Evolutionary conservation across 2,797 vertebrate genomes (phyloP).

Genomic region (Esox lucius): DNA sequence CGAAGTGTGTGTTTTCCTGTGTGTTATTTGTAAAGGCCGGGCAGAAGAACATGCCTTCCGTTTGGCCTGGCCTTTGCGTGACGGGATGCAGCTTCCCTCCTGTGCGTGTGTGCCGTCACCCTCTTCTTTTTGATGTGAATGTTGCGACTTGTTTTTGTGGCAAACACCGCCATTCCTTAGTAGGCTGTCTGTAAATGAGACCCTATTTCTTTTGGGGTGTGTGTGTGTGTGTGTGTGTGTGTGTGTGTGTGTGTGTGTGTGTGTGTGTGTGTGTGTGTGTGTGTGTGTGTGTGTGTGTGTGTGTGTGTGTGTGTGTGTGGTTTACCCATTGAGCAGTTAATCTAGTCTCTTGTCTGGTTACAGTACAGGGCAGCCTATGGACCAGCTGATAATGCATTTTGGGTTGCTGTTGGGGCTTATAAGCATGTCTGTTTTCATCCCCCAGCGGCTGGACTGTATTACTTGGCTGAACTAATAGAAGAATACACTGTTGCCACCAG

Average conservation of each 20-base stretch:
- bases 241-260: too few species aligned
- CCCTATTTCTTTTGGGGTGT: background rate
- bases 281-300: background rate
- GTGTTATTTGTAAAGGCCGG: background rate
- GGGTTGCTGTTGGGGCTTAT: constrained; percentile 7
- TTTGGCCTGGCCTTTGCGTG: constrained; percentile 6
- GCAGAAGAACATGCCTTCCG: background rate
- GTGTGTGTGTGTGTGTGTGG: background rate
- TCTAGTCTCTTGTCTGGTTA: background rate
- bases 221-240: too few species aligned
- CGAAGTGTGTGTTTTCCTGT: background rate
- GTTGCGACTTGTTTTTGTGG: constrained; percentile 29
- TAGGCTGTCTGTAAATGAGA: too few species aligned
- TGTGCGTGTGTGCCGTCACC: background rate
- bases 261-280: too few species aligned
- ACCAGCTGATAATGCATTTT: background rate
- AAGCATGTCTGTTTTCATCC: constrained; percentile 3
- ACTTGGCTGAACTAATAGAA: constrained; percentile 94
- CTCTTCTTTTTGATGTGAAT: background rate
- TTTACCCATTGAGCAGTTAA: background rate
- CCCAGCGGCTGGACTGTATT: constrained; percentile 91
- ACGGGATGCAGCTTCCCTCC: background rate
- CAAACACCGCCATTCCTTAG: background rate
- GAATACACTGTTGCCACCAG: constrained; percentile 94
- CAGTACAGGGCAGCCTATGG: background rate